A percentile compares a stretch with the other conserved stretches of the same genome.
These are phyloP conservation scores for Melanotaenia nigrans DNA, from an alignment of 2,797 vertebrate species.

Conservation along the genomic window DNA sequence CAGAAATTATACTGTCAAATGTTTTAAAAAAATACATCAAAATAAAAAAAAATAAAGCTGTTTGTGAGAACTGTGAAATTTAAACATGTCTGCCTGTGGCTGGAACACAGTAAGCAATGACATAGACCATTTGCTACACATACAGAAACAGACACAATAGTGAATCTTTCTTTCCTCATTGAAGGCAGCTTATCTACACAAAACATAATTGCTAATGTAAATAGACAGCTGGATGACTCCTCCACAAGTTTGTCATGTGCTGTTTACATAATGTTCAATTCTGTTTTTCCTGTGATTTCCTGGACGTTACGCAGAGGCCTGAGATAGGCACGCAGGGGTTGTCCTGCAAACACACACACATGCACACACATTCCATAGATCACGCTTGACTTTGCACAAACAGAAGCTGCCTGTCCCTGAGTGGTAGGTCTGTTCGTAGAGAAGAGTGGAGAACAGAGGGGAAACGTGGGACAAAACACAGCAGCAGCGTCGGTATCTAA, in stretches of 20 bases:
- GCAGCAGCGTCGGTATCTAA: conserved; percentile 45
- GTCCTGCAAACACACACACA: conserved; percentile 49
- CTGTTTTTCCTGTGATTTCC: conserved; percentile 83
- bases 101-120: conserved; percentile 46
- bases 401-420: conserved; percentile 77
- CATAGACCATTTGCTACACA: conserved; percentile 69
- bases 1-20: too few species aligned
- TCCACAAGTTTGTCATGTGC: conserved; percentile 73
- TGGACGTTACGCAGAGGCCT: conserved; percentile 80
- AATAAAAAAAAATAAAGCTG: background rate
- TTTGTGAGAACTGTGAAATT: background rate
- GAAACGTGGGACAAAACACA: conserved; percentile 54
- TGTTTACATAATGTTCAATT: conserved; percentile 85
- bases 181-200: conserved; percentile 71
- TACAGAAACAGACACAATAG: conserved; percentile 54
- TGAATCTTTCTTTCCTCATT: conserved; percentile 42
- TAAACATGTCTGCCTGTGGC: background rate
- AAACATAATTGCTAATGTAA: conserved; percentile 82
- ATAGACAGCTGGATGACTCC: conserved; percentile 77
- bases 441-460: conserved; percentile 50
- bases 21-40: too few species aligned
- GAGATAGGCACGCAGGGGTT: conserved; percentile 74
- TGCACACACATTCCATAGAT: conserved; percentile 47
- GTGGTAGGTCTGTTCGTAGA: conserved; percentile 56
- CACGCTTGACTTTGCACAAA: conserved; percentile 83